phyloP scores from a whole-genome alignment of 2,113 vertebrate species.

The Potamarius usumacintae region DNA sequence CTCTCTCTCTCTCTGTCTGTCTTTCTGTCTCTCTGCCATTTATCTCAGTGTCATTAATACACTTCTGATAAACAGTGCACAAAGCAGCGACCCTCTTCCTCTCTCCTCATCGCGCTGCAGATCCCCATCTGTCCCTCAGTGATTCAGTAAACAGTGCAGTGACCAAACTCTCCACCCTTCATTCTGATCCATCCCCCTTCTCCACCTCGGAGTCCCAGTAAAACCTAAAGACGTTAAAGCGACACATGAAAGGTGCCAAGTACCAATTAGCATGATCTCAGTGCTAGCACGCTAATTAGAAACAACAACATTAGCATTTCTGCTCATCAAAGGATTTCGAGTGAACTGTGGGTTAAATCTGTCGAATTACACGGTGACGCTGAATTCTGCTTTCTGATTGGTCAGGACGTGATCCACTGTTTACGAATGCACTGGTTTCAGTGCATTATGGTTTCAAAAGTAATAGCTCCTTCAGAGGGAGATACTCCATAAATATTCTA shows the following conservation, averaged over 20 bases:
- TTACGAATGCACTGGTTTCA: background rate
- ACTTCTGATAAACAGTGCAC: constrained; percentile 37
- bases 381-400: background rate
- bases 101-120: background rate
- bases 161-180: background rate
- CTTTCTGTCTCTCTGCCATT: constrained; percentile 20
- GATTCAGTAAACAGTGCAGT: background rate
- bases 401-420: background rate
- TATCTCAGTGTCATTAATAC: constrained; percentile 45
- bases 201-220: background rate
- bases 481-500: background rate
- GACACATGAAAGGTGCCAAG: constrained; percentile 3
- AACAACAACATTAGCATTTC: background rate
- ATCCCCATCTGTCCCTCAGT: constrained; percentile 16
- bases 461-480: background rate
- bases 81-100: constrained; percentile 30
- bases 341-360: background rate
- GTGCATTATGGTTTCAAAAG: background rate
- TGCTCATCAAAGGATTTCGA: background rate
- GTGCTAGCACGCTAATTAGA: background rate
- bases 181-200: background rate
- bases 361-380: background rate
- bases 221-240: constrained; percentile 12
- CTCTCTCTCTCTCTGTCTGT: constrained; percentile 3
- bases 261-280: constrained; percentile 20